Conservation (phyloP, 2,888 invertebrate species). For the Diarsia rubi region DNA sequence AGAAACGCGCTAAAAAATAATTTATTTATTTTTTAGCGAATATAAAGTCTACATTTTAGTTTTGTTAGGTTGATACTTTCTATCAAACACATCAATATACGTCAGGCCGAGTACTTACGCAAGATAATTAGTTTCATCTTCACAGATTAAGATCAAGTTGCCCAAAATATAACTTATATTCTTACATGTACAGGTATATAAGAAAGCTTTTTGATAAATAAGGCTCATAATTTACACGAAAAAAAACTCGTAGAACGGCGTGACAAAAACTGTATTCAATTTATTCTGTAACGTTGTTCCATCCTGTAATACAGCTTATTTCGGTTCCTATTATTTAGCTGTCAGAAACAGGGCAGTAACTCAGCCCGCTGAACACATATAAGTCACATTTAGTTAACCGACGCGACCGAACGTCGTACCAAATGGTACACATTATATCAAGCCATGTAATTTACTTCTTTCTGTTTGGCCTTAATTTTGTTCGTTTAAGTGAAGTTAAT, state of each 20-base stretch:
- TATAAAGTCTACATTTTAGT: too few species aligned
- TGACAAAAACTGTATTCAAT: slow-evolving; percentile 50
- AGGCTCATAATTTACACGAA: not conserved
- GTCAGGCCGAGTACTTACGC: too few species aligned
- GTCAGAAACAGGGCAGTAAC: slow-evolving; percentile 70
- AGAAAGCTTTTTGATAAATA: not conserved
- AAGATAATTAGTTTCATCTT: too few species aligned
- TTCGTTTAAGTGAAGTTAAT: slow-evolving; percentile 22
- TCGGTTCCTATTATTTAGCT: slow-evolving; percentile 71
- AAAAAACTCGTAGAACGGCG: slow-evolving; percentile 3
- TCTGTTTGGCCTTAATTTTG: slow-evolving; percentile 44
- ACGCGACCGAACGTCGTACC: slow-evolving; percentile 39
- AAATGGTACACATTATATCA: slow-evolving; percentile 43
- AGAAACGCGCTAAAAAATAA: too few species aligned
- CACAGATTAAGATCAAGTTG: too few species aligned
- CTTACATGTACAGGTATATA: not conserved
- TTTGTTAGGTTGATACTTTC: too few species aligned
- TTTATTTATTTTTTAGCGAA: too few species aligned
- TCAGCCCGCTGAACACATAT: slow-evolving; percentile 66
- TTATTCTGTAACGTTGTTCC: slow-evolving; percentile 39
- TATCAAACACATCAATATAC: too few species aligned
- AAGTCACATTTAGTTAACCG: slow-evolving; percentile 57
- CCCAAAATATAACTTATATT: not conserved
- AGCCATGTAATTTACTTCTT: slow-evolving; percentile 31
- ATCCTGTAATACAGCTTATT: slow-evolving; percentile 62